Conservation (phyloP, 2,888 invertebrate species). For the Pollenia griseotomentosa region DNA sequence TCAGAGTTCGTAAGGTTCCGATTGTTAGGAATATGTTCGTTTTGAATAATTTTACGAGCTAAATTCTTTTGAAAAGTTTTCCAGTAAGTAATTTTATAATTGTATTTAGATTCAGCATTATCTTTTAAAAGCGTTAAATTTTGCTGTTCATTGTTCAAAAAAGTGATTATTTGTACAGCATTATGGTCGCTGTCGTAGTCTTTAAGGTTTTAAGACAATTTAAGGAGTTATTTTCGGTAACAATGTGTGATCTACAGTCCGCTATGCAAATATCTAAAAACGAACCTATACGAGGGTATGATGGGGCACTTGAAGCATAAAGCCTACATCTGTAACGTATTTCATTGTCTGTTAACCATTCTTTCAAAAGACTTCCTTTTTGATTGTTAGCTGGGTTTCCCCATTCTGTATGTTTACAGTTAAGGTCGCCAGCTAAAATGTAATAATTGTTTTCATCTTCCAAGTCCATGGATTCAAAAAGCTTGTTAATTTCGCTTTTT, state of each 20-base stretch:
- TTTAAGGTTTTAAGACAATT: not conserved
- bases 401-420: not conserved
- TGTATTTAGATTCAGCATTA: not conserved
- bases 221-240: too few species aligned
- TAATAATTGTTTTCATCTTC: not conserved
- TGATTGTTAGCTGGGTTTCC: not conserved
- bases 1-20: constrained; percentile 10
- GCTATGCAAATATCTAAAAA: too few species aligned
- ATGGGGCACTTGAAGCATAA: too few species aligned
- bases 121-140: not conserved
- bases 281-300: too few species aligned
- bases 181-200: constrained; percentile 23
- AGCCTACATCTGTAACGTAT: too few species aligned
- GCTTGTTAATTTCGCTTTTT: not conserved
- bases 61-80: not conserved
- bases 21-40: not conserved
- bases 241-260: too few species aligned
- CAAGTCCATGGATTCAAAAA: not conserved
- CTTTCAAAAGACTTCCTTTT: too few species aligned
- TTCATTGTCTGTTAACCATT: too few species aligned
- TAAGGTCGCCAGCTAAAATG: constrained; percentile 12
- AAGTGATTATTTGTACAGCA: constrained; percentile 10
- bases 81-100: not conserved
- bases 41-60: too few species aligned
- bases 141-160: not conserved